phyloP scores from a whole-genome alignment of 2,797 vertebrate species.

The Neoniphon sammara region DNA sequence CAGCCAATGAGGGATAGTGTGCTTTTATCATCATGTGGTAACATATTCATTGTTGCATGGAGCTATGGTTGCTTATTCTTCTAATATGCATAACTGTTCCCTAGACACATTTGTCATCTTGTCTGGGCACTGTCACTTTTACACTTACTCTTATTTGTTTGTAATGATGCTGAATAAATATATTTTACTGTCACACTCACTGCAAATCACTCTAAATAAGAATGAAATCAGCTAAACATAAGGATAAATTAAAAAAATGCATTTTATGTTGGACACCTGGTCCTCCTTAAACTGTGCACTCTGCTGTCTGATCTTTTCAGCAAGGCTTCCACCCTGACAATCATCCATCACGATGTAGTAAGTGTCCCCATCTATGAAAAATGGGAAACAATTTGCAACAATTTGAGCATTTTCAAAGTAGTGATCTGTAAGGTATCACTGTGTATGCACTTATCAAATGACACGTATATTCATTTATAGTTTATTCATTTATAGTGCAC shows the following conservation, averaged over 20 bases:
- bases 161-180: neutral
- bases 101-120: no score
- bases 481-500: no score
- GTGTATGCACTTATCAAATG: no score
- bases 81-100: no score
- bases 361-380: constrained; percentile 82
- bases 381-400: no score
- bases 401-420: neutral
- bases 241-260: neutral
- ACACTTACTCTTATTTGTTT: no score
- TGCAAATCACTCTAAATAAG: no score
- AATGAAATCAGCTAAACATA: neutral
- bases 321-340: constrained; percentile 87
- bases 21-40: no score
- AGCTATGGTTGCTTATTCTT: no score
- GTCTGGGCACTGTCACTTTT: no score
- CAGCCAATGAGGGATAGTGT: no score
- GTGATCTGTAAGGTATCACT: neutral
- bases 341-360: constrained; percentile 90
- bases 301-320: constrained; percentile 86
- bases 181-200: neutral
- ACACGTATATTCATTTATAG: no score
- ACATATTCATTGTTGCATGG: neutral
- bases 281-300: constrained; percentile 85
- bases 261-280: constrained; percentile 75